Evolutionary conservation across 1,140 invertebrate genomes (phyloP).

Genomic region (Penaeus chinensis): DNA sequence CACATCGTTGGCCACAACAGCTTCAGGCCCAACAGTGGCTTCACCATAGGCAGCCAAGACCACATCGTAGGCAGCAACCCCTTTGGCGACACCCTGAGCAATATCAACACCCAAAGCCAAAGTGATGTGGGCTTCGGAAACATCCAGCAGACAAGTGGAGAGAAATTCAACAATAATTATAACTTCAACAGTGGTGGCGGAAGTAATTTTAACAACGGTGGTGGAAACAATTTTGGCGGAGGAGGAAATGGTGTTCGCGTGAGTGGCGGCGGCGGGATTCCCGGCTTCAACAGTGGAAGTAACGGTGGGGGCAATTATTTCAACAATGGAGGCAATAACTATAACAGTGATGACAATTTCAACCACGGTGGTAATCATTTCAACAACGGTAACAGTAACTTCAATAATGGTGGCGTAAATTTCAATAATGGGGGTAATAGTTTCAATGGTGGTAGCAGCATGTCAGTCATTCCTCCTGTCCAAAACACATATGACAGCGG

Average conservation of each 20-base stretch:
- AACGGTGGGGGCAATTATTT: not conserved
- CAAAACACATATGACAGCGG: not conserved
- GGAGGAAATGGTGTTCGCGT: not conserved
- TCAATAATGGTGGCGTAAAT: not conserved
- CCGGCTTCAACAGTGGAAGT: not conserved
- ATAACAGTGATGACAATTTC: not conserved
- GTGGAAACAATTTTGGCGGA: not conserved
- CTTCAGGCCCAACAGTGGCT: constrained; percentile 3
- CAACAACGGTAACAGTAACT: constrained; percentile 4
- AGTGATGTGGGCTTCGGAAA: not conserved
- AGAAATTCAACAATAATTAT: not conserved
- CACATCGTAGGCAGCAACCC: constrained; percentile 30
- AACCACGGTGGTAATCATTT: not conserved
- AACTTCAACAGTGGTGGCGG: too few species aligned
- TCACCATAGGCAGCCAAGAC: constrained; percentile 28
- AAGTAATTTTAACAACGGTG: too few species aligned
- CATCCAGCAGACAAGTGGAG: not conserved
- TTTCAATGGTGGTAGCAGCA: not conserved
- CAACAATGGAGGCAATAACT: not conserved
- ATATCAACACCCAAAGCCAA: not conserved
- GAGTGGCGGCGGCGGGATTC: not conserved
- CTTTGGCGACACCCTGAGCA: constrained; percentile 16
- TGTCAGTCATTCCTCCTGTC: too few species aligned
- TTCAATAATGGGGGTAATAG: not conserved
- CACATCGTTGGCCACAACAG: constrained; percentile 32